Evolutionary conservation across 1,140 invertebrate genomes (phyloP).

Genomic region (Drosophila aff.): DNA sequence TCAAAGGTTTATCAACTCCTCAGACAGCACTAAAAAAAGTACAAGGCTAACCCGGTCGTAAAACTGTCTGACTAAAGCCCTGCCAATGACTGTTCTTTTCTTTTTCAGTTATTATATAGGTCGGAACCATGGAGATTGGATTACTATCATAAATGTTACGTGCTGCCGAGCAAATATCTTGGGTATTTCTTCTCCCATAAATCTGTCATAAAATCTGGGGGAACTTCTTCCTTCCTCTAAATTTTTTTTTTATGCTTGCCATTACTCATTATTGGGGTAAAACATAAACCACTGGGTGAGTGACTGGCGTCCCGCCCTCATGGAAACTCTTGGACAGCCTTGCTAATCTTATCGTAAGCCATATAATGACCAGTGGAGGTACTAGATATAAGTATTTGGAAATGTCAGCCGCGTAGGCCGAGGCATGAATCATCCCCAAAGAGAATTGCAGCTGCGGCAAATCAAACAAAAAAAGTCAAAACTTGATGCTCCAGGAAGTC

Average conservation of each 20-base stretch:
- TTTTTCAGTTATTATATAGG: constrained; percentile 4
- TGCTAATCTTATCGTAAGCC: constrained; percentile 65
- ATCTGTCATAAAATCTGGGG: constrained; percentile 19
- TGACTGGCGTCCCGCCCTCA: constrained; percentile 26
- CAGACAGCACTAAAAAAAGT: not conserved
- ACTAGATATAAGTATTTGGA: constrained; percentile 18
- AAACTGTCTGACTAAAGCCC: constrained; percentile 9
- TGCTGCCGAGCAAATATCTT: not conserved
- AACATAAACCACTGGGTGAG: constrained; percentile 40
- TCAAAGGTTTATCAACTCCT: not conserved
- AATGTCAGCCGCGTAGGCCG: not conserved
- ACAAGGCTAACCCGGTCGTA: constrained; percentile 15
- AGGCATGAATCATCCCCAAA: constrained; percentile 36
- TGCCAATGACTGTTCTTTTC: not conserved
- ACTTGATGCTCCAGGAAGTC: constrained; percentile 52
- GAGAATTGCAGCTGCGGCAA: constrained; percentile 11
- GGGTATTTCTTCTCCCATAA: not conserved
- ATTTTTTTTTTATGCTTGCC: constrained; percentile 3
- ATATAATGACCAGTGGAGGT: constrained; percentile 46
- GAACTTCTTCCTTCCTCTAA: constrained; percentile 3
- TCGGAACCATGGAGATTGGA: not conserved
- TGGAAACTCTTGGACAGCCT: constrained; percentile 1
- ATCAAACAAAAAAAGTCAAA: not conserved
- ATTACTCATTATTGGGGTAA: constrained; percentile 38
- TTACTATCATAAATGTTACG: constrained; percentile 18